Conservation (phyloP, 2,888 invertebrate species). For the Drosophila birchii region DNA sequence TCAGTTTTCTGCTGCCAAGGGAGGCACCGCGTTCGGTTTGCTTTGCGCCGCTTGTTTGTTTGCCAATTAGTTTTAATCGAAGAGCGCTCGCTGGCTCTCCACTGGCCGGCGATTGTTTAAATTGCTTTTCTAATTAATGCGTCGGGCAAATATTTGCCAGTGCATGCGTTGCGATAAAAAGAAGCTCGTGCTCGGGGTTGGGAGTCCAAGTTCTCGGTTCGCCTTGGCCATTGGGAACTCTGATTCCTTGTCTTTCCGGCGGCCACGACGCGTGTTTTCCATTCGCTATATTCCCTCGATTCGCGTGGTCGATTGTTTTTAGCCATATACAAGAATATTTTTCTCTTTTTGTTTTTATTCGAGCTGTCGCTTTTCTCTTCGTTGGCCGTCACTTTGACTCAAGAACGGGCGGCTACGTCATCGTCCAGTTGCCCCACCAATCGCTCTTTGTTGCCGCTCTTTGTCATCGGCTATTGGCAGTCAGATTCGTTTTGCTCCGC, state of each 20-base stretch:
- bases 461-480: background rate
- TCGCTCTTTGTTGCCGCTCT: conserved; percentile 24
- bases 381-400: conserved; percentile 21
- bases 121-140: conserved; percentile 53
- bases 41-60: conserved; percentile 49
- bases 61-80: conserved; percentile 72
- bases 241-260: conserved; percentile 11
- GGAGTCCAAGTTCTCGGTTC: conserved; percentile 5
- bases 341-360: background rate
- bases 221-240: conserved; percentile 4
- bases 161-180: conserved; percentile 44
- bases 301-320: conserved; percentile 21
- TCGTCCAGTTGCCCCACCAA: conserved; percentile 13
- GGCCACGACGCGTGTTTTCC: conserved; percentile 25
- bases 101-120: conserved; percentile 34
- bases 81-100: conserved; percentile 43
- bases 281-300: conserved; percentile 2
- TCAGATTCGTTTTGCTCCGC: conserved; percentile 20
- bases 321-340: background rate
- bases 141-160: conserved; percentile 40
- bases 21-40: conserved; percentile 19
- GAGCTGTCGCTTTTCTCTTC: conserved; percentile 16
- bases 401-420: conserved; percentile 31
- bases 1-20: conserved; percentile 6
- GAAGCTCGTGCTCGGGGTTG: conserved; percentile 21